A percentile compares a stretch with the other conserved stretches of the same genome.
phyloP scores from a whole-genome alignment of 1,140 invertebrate species.

The Euglossa dilemma region DNA sequence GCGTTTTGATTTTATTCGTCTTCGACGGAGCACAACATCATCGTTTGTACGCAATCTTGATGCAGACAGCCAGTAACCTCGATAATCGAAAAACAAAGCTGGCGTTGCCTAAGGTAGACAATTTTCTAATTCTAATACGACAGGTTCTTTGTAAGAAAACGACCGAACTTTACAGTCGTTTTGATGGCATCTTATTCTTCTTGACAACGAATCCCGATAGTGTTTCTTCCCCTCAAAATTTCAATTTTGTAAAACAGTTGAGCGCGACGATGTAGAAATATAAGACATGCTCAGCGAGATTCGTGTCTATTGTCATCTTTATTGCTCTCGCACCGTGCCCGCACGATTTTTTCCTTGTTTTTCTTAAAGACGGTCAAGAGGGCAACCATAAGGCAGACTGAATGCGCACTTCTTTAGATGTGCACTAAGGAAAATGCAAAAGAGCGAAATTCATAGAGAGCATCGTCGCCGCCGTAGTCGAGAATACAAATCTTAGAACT shows the following conservation, averaged over 20 bases:
- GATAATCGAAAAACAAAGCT: constrained; percentile 5
- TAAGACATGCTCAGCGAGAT: too few relatives aligned
- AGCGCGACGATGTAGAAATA: too few relatives aligned
- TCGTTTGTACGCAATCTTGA: constrained; percentile 16
- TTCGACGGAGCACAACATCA: constrained; percentile 43
- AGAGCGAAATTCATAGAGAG: neutral
- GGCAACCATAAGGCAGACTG: neutral
- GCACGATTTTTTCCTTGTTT: neutral
- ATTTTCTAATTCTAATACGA: neutral
- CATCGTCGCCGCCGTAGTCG: neutral
- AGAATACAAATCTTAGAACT: constrained; percentile 3
- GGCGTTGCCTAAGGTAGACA: too few relatives aligned
- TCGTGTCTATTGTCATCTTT: neutral
- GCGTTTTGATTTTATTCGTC: constrained; percentile 65
- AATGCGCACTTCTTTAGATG: neutral
- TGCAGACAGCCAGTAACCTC: constrained; percentile 33
- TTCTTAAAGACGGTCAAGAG: neutral
- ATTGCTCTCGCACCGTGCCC: neutral
- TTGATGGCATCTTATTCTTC: too few relatives aligned
- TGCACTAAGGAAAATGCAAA: neutral
- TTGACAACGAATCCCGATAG: too few relatives aligned
- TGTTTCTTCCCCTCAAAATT: neutral
- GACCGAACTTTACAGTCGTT: neutral
- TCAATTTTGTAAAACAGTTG: too few relatives aligned
- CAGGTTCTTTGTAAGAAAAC: neutral